Evolutionary conservation across 2,888 invertebrate genomes (phyloP).

Genomic region (Rhyacophila evoluta): DNA sequence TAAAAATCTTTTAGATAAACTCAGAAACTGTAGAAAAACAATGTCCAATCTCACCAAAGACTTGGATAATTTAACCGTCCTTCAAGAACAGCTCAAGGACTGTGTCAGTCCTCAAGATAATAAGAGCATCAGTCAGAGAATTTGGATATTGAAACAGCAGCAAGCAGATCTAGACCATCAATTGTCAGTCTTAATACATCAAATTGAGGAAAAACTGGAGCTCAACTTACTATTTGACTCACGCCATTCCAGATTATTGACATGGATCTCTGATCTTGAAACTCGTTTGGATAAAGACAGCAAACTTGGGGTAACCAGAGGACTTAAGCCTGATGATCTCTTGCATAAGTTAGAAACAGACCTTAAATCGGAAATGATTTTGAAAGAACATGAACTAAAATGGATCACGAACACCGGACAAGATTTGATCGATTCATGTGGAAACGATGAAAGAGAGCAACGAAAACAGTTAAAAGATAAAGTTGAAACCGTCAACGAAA

Average conservation of each 20-base stretch:
- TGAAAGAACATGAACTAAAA: conserved; percentile 82
- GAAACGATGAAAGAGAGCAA: conserved; percentile 75
- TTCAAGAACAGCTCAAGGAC: conserved; percentile 86
- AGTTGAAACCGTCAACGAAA: conserved; percentile 73
- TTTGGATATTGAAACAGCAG: conserved; percentile 84
- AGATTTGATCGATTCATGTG: conserved; percentile 74
- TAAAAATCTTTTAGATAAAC: conserved; percentile 73
- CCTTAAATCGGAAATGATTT: conserved; percentile 78
- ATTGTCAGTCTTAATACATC: conserved; percentile 77
- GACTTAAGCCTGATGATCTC: conserved; percentile 79
- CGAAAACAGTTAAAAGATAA: conserved; percentile 70
- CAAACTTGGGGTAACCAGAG: conserved; percentile 66
- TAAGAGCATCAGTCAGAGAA: conserved; percentile 81
- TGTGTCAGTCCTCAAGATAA: conserved; percentile 87
- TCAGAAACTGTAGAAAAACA: conserved; percentile 73
- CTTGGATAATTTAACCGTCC: conserved; percentile 78
- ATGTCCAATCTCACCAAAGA: conserved; percentile 72
- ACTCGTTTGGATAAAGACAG: conserved; percentile 73
- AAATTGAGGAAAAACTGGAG: conserved; percentile 80
- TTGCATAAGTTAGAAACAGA: conserved; percentile 80
- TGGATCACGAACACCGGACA: conserved; percentile 81
- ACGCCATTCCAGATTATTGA: conserved; percentile 73
- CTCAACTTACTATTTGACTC: conserved; percentile 78
- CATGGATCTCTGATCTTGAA: conserved; percentile 80
- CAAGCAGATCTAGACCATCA: conserved; percentile 86